Evolutionary conservation across 1,140 invertebrate genomes (phyloP).

Genomic region (Drosophila jambulina): DNA sequence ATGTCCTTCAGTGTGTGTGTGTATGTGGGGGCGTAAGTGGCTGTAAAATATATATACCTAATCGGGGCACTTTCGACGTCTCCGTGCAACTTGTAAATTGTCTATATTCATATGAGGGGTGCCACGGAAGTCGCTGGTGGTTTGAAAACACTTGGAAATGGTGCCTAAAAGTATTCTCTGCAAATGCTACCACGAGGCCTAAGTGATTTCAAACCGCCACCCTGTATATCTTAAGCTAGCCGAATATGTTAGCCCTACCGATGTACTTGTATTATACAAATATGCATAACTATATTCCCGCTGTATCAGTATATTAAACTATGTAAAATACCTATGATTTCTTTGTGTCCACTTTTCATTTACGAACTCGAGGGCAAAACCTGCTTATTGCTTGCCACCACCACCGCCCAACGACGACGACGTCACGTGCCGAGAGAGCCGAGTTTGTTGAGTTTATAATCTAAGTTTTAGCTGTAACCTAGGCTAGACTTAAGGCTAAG

Average conservation of each 20-base stretch:
- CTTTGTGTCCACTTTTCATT: slow-evolving; percentile 21
- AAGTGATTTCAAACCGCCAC: not conserved
- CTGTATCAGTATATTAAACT: slow-evolving; percentile 12
- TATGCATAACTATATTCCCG: slow-evolving; percentile 23
- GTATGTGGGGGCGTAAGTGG: slow-evolving; percentile 16
- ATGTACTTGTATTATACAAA: slow-evolving; percentile 34
- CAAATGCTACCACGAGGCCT: no score
- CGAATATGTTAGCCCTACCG: slow-evolving; percentile 21
- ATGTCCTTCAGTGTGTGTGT: slow-evolving; percentile 36
- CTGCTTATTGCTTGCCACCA: slow-evolving; percentile 26
- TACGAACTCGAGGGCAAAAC: slow-evolving; percentile 6
- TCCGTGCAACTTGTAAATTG: slow-evolving; percentile 31
- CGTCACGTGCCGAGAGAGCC: slow-evolving; percentile 10
- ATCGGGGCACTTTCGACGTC: slow-evolving; percentile 1
- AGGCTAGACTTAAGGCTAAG: slow-evolving; percentile 44
- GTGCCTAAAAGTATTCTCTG: not conserved
- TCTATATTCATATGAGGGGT: slow-evolving; percentile 9
- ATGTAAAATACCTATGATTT: slow-evolving; percentile 19
- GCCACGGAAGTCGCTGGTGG: not conserved
- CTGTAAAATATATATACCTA: slow-evolving; percentile 43
- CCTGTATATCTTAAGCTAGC: slow-evolving; percentile 31
- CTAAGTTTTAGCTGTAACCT: slow-evolving; percentile 45
- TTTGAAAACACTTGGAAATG: not conserved
- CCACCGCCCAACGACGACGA: not conserved
- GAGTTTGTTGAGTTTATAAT: slow-evolving; percentile 10